Percentiles rank a stretch among this genome's conserved stretches.
These are phyloP conservation scores for Ectropis grisescens DNA, from an alignment of 1,140 invertebrate species.

Conservation along the genomic window DNA sequence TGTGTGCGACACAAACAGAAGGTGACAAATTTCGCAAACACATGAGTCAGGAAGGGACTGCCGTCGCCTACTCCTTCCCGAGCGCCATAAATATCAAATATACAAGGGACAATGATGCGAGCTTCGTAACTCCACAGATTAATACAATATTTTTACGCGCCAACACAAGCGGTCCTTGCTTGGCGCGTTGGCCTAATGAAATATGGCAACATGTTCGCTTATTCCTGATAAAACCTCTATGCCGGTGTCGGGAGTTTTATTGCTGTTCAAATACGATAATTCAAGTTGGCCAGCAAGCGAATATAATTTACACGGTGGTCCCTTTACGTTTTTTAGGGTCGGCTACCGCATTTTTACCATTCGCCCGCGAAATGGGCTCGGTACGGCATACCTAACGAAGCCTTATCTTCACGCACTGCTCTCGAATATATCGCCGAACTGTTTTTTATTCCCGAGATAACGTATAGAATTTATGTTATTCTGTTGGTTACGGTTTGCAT, in stretches of 20 bases:
- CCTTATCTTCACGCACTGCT: conserved; percentile 11
- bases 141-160: conserved; percentile 54
- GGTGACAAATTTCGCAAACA: conserved; percentile 23
- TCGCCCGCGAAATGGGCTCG: conserved; percentile 9
- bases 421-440: too few relatives aligned
- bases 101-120: conserved; percentile 33
- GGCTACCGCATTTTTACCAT: conserved; percentile 36
- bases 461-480: too few relatives aligned
- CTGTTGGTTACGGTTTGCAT: too few relatives aligned
- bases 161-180: conserved; percentile 35
- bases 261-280: conserved; percentile 41
- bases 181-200: conserved; percentile 49
- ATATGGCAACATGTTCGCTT: conserved; percentile 51
- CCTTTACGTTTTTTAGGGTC: conserved; percentile 30
- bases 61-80: conserved; percentile 25
- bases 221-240: conserved; percentile 45
- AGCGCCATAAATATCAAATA: conserved; percentile 38
- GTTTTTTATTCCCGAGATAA: too few relatives aligned
- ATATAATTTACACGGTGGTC: conserved; percentile 57
- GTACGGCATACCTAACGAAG: conserved; percentile 12
- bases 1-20: neutral
- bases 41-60: conserved; percentile 16
- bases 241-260: conserved; percentile 44
- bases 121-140: conserved; percentile 39
- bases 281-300: conserved; percentile 34